Conservation (phyloP, 2,888 invertebrate genomes). For the Linhomoeus sp. region DNA sequence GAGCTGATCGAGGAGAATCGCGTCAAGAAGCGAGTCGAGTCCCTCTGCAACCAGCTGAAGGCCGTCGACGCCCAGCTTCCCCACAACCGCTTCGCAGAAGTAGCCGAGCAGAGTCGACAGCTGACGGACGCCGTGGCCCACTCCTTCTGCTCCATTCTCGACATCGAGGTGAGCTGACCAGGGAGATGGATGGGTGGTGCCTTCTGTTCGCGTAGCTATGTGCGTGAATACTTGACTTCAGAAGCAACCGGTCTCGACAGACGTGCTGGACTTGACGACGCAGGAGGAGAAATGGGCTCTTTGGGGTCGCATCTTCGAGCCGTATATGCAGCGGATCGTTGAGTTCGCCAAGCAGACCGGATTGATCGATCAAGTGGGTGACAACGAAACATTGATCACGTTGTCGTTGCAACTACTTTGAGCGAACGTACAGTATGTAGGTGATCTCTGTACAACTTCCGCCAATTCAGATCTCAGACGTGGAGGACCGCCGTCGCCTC, state of each 20-base stretch:
- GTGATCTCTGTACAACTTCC: too few species aligned
- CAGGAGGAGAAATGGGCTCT: too few species aligned
- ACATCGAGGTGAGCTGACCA: neutral
- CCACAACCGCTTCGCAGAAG: neutral
- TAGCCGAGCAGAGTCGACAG: neutral
- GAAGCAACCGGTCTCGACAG: too few species aligned
- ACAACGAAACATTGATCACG: too few species aligned
- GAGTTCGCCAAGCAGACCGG: neutral
- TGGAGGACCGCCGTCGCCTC: neutral
- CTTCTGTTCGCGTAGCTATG: too few species aligned
- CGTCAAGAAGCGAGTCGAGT: constrained; percentile 16
- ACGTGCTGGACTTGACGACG: too few species aligned
- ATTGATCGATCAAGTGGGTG: neutral
- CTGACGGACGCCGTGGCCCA: neutral
- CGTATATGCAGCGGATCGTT: constrained; percentile 1
- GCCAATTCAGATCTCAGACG: too few species aligned
- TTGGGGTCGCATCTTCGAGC: neutral
- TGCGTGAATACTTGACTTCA: too few species aligned
- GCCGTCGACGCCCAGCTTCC: neutral
- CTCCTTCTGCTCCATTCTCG: constrained; percentile 6
- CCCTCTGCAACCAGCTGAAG: constrained; percentile 2
- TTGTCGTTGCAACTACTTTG: too few species aligned
- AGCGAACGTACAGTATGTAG: too few species aligned
- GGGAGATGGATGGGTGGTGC: too few species aligned
- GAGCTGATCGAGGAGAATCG: constrained; percentile 32